A percentile compares a stretch with the other conserved stretches of the same genome.
These are phyloP conservation scores for Menidia beryllina DNA, from an alignment of 2,113 vertebrate genomes.

Conservation along the genomic window DNA sequence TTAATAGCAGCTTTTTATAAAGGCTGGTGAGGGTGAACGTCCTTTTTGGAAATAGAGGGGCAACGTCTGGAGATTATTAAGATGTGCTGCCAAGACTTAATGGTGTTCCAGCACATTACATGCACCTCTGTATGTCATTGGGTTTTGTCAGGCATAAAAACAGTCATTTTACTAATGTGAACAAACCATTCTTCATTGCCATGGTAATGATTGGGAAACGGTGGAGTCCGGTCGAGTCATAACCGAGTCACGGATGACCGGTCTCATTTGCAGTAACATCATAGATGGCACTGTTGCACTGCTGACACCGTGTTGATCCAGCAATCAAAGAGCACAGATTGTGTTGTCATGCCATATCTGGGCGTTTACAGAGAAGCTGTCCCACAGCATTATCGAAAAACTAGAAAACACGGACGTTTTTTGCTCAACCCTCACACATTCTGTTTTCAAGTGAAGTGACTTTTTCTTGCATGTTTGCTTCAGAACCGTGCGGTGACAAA, in stretches of 20 bases:
- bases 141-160: slow-evolving; percentile 75
- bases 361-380: slow-evolving; percentile 52
- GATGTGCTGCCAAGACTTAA: slow-evolving; percentile 74
- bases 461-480: not conserved
- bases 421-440: not conserved
- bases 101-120: slow-evolving; percentile 82
- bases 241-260: slow-evolving; percentile 55
- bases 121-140: slow-evolving; percentile 76
- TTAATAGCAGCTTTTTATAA: slow-evolving; percentile 75
- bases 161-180: slow-evolving; percentile 73
- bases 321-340: slow-evolving; percentile 51
- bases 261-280: slow-evolving; percentile 48
- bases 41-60: slow-evolving; percentile 67
- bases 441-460: not conserved
- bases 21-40: slow-evolving; percentile 74
- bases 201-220: slow-evolving; percentile 58
- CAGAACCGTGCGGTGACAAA: not conserved
- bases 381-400: slow-evolving; percentile 23
- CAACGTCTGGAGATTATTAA: slow-evolving; percentile 73
- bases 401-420: slow-evolving; percentile 1
- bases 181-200: slow-evolving; percentile 75
- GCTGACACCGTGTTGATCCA: slow-evolving; percentile 43
- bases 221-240: slow-evolving; percentile 61
- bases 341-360: slow-evolving; percentile 56
- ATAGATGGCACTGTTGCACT: slow-evolving; percentile 79